Conservation (phyloP, 2,113 vertebrate genomes). For the Ceratotherium simum region DNA sequence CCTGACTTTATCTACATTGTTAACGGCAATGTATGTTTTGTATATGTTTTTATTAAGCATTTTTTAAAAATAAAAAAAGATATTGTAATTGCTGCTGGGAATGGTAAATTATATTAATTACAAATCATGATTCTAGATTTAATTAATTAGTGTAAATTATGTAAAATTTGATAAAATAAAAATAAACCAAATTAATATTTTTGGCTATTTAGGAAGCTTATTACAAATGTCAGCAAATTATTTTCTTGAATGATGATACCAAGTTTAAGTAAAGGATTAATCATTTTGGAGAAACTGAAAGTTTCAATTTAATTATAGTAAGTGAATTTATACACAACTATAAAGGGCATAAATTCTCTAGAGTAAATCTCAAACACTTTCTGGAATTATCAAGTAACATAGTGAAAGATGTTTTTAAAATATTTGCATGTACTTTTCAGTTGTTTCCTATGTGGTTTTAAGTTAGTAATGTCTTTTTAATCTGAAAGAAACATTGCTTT, state of each 20-base stretch:
- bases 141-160: conserved; percentile 25
- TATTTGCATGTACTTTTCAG: background rate
- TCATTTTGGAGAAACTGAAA: background rate
- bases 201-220: background rate
- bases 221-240: background rate
- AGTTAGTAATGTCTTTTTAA: background rate
- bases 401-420: background rate
- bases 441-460: background rate
- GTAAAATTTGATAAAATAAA: conserved; percentile 5
- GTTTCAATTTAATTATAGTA: background rate
- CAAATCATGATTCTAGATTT: background rate
- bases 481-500: background rate
- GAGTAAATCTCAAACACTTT: background rate
- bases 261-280: background rate
- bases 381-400: background rate
- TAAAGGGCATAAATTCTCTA: conserved; percentile 54
- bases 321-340: background rate
- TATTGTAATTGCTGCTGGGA: background rate
- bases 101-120: conserved; percentile 16
- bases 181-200: background rate
- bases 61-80: background rate
- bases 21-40: background rate
- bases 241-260: background rate
- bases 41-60: background rate
- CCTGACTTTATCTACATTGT: background rate